phyloP scores from a whole-genome alignment of 2,888 invertebrate species.

The Argyresthia goedartella region DNA sequence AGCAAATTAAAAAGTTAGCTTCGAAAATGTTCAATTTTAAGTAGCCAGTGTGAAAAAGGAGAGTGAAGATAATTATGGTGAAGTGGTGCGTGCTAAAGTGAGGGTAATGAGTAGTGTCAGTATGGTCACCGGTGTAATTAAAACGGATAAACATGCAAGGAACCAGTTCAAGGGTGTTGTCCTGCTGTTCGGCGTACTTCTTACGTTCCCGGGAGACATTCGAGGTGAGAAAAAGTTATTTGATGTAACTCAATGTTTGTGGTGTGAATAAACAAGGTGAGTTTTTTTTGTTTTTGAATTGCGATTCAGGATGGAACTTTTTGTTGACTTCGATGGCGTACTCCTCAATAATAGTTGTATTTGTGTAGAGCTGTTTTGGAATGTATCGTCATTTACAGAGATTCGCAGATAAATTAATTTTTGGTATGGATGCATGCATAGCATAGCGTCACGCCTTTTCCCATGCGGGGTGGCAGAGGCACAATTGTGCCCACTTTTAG shows the following conservation, averaged over 20 bases:
- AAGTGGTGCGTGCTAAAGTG: conserved; percentile 10
- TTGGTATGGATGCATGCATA: too few relatives aligned
- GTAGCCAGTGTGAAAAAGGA: not conserved
- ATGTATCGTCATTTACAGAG: too few relatives aligned
- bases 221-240: conserved; percentile 37
- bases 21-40: not conserved
- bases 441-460: too few relatives aligned
- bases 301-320: too few relatives aligned
- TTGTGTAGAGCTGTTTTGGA: too few relatives aligned
- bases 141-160: conserved; percentile 50
- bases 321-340: too few relatives aligned
- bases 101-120: conserved; percentile 46
- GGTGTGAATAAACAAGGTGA: conserved; percentile 5
- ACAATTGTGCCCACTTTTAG: too few relatives aligned
- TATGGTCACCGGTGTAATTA: conserved; percentile 57
- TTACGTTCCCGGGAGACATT: conserved; percentile 32
- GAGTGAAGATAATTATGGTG: not conserved
- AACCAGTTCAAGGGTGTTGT: conserved; percentile 46
- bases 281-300: not conserved
- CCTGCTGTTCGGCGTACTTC: conserved; percentile 53
- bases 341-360: too few relatives aligned
- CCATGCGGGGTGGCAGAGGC: too few relatives aligned
- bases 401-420: too few relatives aligned
- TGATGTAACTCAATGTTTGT: too few relatives aligned
- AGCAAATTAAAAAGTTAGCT: not conserved